phyloP scores from a whole-genome alignment of 2,888 invertebrate genomes.

The Mystacides longicornis region DNA sequence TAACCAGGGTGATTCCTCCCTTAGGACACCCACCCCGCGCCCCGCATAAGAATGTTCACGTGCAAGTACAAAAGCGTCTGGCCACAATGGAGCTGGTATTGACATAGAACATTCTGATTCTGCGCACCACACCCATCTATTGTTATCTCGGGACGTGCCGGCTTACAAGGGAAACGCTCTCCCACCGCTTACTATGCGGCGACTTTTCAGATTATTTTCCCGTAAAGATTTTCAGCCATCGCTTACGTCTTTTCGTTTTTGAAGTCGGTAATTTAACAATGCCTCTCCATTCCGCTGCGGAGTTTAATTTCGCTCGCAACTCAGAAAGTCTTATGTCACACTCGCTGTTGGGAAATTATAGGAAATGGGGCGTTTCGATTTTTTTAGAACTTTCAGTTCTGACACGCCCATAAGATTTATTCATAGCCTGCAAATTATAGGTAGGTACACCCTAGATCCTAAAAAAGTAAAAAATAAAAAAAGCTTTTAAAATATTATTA shows the following conservation, averaged over 20 bases:
- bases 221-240: background rate
- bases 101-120: constrained; percentile 5
- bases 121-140: constrained; percentile 9
- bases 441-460: no score
- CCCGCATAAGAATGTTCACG: no score
- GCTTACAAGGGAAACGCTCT: constrained; percentile 8
- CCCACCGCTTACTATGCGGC: background rate
- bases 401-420: background rate
- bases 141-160: constrained; percentile 7
- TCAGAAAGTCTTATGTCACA: constrained; percentile 11
- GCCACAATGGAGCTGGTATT: constrained; percentile 7
- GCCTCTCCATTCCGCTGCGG: constrained; percentile 16
- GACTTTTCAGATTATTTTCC: constrained; percentile 5
- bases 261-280: constrained; percentile 14
- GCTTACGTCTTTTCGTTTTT: constrained; percentile 8
- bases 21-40: no score
- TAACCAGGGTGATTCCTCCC: no score
- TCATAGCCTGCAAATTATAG: no score
- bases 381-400: background rate
- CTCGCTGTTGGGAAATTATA: constrained; percentile 9
- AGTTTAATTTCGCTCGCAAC: background rate
- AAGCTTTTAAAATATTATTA: no score
- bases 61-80: constrained; percentile 4
- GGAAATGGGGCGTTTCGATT: constrained; percentile 3
- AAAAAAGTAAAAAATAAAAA: no score